A percentile compares a stretch with the other conserved stretches of the same genome.
Conservation (phyloP, 1,140 invertebrate species). For the Anthonomus grandis region DNA sequence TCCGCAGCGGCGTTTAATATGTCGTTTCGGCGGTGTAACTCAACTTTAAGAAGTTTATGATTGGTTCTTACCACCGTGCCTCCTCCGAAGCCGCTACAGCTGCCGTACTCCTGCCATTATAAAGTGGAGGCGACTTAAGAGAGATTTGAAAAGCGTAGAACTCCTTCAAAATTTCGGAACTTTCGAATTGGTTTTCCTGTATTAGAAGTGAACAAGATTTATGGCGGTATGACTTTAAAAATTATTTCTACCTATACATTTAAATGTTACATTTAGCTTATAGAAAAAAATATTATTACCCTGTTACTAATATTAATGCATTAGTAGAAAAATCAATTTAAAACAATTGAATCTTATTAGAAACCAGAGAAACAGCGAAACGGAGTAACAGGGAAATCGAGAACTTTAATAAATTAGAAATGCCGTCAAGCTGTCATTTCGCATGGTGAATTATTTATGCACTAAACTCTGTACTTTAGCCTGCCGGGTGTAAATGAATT, state of each 20-base stretch:
- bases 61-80: slow-evolving; percentile 9
- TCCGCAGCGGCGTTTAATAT: slow-evolving; percentile 8
- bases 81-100: slow-evolving; percentile 8
- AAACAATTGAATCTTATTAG: slow-evolving; percentile 30
- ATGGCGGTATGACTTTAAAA: too few species aligned
- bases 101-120: slow-evolving; percentile 6
- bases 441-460: slow-evolving; percentile 24
- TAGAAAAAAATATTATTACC: too few species aligned
- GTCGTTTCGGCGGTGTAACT: slow-evolving; percentile 6
- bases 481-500: slow-evolving; percentile 10
- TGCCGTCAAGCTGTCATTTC: slow-evolving; percentile 23
- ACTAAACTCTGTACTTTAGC: slow-evolving; percentile 2
- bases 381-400: slow-evolving; percentile 18
- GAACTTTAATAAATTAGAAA: slow-evolving; percentile 29
- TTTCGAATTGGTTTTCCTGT: too few species aligned
- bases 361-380: too few species aligned
- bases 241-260: too few species aligned
- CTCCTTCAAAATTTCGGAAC: too few species aligned
- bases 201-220: too few species aligned
- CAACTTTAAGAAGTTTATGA: slow-evolving; percentile 17
- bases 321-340: slow-evolving; percentile 21
- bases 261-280: too few species aligned
- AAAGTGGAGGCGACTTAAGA: too few species aligned
- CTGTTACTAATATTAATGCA: too few species aligned
- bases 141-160: too few species aligned